phyloP scores from a whole-genome alignment of 2,888 invertebrate species.

The Tipula lateralis region DNA sequence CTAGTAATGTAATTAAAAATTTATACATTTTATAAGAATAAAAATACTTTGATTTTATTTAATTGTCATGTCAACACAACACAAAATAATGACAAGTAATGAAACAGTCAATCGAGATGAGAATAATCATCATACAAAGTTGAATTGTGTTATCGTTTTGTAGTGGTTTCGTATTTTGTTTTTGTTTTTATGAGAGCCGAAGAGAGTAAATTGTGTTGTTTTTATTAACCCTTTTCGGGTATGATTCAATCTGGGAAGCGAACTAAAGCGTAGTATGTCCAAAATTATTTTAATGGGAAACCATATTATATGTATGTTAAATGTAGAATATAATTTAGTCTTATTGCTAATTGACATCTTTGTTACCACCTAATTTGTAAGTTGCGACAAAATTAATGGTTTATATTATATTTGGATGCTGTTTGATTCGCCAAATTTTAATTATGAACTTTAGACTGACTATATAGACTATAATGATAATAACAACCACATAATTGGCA shows the following conservation, averaged over 20 bases:
- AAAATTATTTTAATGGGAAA: neutral
- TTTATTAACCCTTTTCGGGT: neutral
- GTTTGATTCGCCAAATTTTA: neutral
- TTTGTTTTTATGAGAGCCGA: neutral
- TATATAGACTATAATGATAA: neutral
- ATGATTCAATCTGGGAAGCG: neutral
- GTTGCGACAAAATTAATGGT: neutral
- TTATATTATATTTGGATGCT: neutral
- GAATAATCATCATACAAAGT: neutral
- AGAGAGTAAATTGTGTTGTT: neutral
- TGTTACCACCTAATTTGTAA: neutral
- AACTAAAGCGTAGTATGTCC: neutral
- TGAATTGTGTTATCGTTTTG: neutral
- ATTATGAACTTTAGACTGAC: neutral
- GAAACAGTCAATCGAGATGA: neutral
- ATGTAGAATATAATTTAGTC: neutral
- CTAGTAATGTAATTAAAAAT: neutral
- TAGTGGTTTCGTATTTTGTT: neutral
- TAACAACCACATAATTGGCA: neutral
- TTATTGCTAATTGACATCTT: neutral
- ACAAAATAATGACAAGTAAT: neutral
- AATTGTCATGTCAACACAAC: neutral
- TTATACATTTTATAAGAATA: neutral
- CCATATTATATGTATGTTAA: neutral
- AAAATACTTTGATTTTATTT: neutral